Conservation (phyloP, 2,888 invertebrate species). For the Rhamnusium bicolor region DNA sequence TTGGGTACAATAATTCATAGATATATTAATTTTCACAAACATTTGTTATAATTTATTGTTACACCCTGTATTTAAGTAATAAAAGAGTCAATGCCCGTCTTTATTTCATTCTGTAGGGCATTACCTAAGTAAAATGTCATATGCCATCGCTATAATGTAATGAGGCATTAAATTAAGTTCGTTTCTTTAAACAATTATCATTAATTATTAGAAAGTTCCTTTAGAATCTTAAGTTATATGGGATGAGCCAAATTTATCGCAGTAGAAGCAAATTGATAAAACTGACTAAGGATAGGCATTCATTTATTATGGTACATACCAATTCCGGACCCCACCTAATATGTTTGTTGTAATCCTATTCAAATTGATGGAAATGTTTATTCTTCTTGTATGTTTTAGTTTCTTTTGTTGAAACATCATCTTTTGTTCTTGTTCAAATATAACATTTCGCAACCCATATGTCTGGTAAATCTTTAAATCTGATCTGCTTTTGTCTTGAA, state of each 20-base stretch:
- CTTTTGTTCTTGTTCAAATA: too few species aligned
- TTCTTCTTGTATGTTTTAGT: not conserved
- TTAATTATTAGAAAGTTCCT: conserved; percentile 20
- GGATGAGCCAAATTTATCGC: conserved; percentile 17
- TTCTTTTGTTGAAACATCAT: too few species aligned
- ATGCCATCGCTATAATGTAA: not conserved
- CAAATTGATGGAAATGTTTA: not conserved
- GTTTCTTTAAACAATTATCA: conserved; percentile 1
- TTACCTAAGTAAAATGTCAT: conserved; percentile 12
- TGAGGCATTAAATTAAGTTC: not conserved
- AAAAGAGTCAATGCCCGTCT: not conserved
- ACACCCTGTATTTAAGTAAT: not conserved
- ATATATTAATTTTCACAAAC: too few species aligned
- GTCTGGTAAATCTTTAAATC: not conserved
- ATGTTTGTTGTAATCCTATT: not conserved
- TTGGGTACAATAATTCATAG: too few species aligned
- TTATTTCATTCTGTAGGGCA: not conserved
- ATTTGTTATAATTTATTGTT: too few species aligned
- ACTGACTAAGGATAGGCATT: not conserved
- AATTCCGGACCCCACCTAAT: not conserved
- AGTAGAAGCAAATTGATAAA: not conserved
- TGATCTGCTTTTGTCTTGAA: not conserved
- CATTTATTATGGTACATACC: not conserved
- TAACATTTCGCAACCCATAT: not conserved
- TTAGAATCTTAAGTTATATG: not conserved